A percentile compares a stretch with the other conserved stretches of the same genome.
Evolutionary conservation across 1,140 invertebrate genomes (phyloP).

Genomic region (Eurytemora carolleeae): DNA sequence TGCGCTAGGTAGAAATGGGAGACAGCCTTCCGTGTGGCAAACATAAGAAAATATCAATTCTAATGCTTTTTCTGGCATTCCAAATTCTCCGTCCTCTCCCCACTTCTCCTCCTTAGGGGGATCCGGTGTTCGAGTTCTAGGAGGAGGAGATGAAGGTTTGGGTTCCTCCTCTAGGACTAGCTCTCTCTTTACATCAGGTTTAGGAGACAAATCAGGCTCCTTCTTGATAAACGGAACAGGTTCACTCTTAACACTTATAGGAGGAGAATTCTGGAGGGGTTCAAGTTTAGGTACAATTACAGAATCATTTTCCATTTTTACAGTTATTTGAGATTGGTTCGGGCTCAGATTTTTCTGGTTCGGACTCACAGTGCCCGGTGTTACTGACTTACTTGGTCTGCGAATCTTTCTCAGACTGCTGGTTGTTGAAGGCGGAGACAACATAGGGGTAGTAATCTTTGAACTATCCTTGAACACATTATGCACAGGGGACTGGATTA

Average conservation of each 20-base stretch:
- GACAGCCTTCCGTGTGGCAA: not conserved
- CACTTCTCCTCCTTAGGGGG: not conserved
- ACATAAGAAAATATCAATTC: conserved; percentile 1
- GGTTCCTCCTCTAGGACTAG: conserved; percentile 9
- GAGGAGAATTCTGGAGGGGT: not conserved
- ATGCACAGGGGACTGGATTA: not conserved
- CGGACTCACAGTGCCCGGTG: not conserved
- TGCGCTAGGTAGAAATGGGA: conserved; percentile 10
- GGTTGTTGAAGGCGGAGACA: not conserved
- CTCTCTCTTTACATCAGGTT: not conserved
- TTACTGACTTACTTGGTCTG: not conserved
- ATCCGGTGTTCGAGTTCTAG: not conserved
- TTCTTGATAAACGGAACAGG: not conserved
- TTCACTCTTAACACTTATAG: not conserved
- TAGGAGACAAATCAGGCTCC: not conserved
- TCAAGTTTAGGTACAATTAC: conserved; percentile 1
- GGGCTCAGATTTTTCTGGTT: not conserved
- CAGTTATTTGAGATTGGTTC: not conserved
- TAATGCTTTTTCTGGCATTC: not conserved
- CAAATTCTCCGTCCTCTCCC: not conserved
- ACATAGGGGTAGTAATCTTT: not conserved
- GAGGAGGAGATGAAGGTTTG: not conserved
- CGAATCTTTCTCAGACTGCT: conserved; percentile 8
- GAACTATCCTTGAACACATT: no score
- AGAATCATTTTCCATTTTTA: not conserved